Percentiles rank a stretch among this genome's conserved stretches.
These are phyloP conservation scores for Nemotelus pantherinus DNA, from an alignment of 2,888 invertebrate species.

Conservation along the genomic window DNA sequence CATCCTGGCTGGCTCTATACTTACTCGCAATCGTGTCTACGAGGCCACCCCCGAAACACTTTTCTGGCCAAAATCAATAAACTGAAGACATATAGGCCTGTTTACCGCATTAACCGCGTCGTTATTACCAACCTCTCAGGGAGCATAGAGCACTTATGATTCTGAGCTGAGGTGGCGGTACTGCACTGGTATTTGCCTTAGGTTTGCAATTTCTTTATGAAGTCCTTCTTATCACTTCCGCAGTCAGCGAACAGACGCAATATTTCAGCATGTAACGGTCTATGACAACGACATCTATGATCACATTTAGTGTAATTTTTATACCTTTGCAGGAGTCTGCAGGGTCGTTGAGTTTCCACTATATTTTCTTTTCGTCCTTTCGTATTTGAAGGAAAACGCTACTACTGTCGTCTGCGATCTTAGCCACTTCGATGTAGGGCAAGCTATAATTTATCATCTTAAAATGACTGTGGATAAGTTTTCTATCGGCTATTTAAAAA, in stretches of 20 bases:
- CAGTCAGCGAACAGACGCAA: slow-evolving; percentile 30
- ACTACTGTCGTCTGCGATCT: not conserved
- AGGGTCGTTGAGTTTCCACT: not conserved
- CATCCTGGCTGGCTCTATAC: not conserved
- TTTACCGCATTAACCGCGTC: slow-evolving; percentile 30
- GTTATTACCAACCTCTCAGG: not conserved
- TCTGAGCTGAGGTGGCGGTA: not conserved
- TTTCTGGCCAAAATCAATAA: slow-evolving; percentile 42
- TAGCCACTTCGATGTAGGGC: slow-evolving; percentile 1
- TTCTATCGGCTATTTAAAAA: slow-evolving; percentile 6
- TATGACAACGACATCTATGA: slow-evolving; percentile 33
- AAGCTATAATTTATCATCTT: slow-evolving; percentile 23
- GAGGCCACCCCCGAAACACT: slow-evolving; percentile 21
- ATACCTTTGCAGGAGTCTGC: slow-evolving; percentile 18
- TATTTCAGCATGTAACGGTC: slow-evolving; percentile 32
- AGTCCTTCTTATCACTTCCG: slow-evolving; percentile 33
- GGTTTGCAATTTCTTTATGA: slow-evolving; percentile 27
- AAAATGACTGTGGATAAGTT: slow-evolving; percentile 26
- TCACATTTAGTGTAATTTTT: slow-evolving; percentile 35
- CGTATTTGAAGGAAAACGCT: not conserved
- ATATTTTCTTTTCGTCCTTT: not conserved
- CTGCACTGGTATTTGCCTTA: not conserved
- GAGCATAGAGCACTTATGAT: not conserved
- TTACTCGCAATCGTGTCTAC: too few relatives aligned
- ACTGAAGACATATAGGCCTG: slow-evolving; percentile 29